These are phyloP conservation scores for Chymomyza fuscimana DNA, from an alignment of 2,888 invertebrate species.

Conservation along the genomic window DNA sequence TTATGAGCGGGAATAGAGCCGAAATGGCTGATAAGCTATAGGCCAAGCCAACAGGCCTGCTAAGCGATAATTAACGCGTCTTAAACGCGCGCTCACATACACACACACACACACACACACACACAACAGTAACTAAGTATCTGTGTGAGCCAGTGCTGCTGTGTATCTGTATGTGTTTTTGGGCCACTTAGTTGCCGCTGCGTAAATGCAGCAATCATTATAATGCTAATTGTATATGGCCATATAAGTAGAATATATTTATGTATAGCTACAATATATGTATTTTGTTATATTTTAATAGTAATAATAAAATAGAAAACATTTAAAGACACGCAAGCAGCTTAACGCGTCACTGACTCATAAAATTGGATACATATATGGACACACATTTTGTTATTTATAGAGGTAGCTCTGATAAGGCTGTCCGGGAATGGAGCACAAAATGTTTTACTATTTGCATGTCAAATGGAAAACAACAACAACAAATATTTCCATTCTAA, in stretches of 20 bases:
- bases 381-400: slow-evolving; percentile 37
- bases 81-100: slow-evolving; percentile 35
- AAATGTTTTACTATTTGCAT: slow-evolving; percentile 49
- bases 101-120: background rate
- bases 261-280: slow-evolving; percentile 31
- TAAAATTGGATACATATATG: slow-evolving; percentile 42
- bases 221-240: slow-evolving; percentile 32
- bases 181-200: slow-evolving; percentile 35
- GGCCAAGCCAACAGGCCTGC: slow-evolving; percentile 21
- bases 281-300: slow-evolving; percentile 11
- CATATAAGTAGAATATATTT: slow-evolving; percentile 15
- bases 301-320: slow-evolving; percentile 63
- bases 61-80: slow-evolving; percentile 65
- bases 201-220: slow-evolving; percentile 32
- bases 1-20: slow-evolving; percentile 67
- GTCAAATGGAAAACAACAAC: slow-evolving; percentile 13
- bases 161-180: slow-evolving; percentile 16
- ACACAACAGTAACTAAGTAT: slow-evolving; percentile 11
- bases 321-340: slow-evolving; percentile 60
- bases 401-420: slow-evolving; percentile 4
- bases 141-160: background rate
- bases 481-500: slow-evolving; percentile 9
- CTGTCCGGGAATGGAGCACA: slow-evolving; percentile 1
- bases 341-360: slow-evolving; percentile 62
- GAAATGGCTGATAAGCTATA: slow-evolving; percentile 68